phyloP scores from a whole-genome alignment of 92 coral and sea anemone genomes.

The Palythoa caribaeorum region DNA sequence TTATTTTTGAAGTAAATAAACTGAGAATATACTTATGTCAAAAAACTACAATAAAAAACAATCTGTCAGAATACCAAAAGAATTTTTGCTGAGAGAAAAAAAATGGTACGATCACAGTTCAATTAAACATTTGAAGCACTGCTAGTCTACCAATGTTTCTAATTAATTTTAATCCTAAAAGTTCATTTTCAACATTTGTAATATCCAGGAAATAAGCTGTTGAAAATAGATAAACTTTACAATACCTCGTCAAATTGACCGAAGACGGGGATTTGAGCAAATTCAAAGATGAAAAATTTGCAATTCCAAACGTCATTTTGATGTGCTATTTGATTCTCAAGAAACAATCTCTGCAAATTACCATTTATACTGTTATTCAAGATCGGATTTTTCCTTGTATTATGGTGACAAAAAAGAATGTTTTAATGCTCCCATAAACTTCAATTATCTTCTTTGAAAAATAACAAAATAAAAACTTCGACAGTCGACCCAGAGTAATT shows the following conservation, averaged over 20 bases:
- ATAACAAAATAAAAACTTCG: neutral
- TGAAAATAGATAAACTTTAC: constrained; percentile 42
- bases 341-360: constrained; percentile 4
- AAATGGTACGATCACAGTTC: neutral
- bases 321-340: neutral
- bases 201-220: constrained; percentile 37
- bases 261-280: neutral
- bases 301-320: neutral
- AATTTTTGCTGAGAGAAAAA: neutral
- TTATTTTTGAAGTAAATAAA: neutral
- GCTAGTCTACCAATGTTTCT: constrained; percentile 5
- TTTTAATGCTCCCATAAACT: constrained; percentile 15
- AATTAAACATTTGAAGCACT: neutral
- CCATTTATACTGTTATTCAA: neutral
- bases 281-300: constrained; percentile 11
- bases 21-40: neutral
- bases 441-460: constrained; percentile 21
- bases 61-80: neutral
- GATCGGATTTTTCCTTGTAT: neutral
- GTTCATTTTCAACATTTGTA: constrained; percentile 14
- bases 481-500: neutral
- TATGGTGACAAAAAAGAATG: neutral
- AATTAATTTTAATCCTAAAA: constrained; percentile 26
- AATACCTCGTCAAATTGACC: constrained; percentile 8
- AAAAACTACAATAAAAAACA: neutral